Evolutionary conservation across 2,113 vertebrate genomes (phyloP), one percentile per base, ranked within the genome.

Genomic region (Hirundichthys speculiger): DNA sequence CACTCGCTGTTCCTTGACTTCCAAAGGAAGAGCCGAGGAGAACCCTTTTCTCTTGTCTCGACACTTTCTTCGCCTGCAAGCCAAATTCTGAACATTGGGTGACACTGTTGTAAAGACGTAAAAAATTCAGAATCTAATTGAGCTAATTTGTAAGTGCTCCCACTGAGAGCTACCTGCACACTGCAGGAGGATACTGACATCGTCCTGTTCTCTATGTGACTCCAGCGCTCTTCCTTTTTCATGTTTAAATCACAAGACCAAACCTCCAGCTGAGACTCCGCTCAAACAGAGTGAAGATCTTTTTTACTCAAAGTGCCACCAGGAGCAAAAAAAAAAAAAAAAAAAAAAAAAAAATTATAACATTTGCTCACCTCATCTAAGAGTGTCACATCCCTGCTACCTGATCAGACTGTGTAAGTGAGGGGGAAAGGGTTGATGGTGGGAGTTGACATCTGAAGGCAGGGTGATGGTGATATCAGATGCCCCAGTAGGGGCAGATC

Each of bases 391-490:
- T 64, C 60, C 61, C 51, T 73, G 73, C 79, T 82, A 83, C 73
- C 76, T 77, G 77, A 87, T 70, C 70, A 82, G 67, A 82, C 55
- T 79, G 67, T 63, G 73, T 65, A 69, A 72, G 66, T 54, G 86
- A 67, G 63, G 40, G 70, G 74, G 40, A 56, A 67, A 48, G 73
- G 50, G 62, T 41, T 54, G 39, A 75, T 51, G 68, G 64, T 58
- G 73, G 82, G 87, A 74, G 76, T 64, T 84, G 86, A 91, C 88
- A 85, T 91, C 82, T 78, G 80, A 82, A 89, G 77, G 87, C 87
- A 79, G 80, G 84, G 87, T 75, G 86, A 90, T 76, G 80, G 69
- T 77, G 88, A 91, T 91, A 93, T 93, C 91, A 92, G 90, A 92
- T 92, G 89, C 83, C 88, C 84, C 80, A 66, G 81, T 80, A 81